These are phyloP conservation scores for Oikopleura vanhoeffeni DNA, from an alignment of 23 tunicate species.

Conservation along the genomic window DNA sequence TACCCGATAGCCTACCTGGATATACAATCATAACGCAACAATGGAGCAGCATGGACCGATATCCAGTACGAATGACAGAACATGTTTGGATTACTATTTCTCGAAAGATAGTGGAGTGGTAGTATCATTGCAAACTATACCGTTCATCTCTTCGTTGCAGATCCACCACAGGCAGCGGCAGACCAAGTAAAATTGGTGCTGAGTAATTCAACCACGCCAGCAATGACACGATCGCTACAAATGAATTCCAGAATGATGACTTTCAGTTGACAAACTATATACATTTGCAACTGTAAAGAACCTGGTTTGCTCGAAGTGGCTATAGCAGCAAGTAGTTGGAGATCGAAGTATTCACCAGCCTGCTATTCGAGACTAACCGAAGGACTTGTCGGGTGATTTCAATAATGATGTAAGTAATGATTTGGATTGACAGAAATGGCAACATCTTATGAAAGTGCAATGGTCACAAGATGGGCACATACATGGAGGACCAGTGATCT, in stretches of 20 bases:
- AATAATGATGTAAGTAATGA: slow-evolving; percentile 2
- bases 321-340: not conserved
- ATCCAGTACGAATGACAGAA: not conserved
- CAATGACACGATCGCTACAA: not conserved
- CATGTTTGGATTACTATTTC: not conserved
- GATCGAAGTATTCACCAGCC: not conserved
- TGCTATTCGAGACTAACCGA: not conserved
- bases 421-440: slow-evolving; percentile 2
- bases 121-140: not conserved
- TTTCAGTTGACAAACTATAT: not conserved
- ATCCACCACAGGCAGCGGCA: not conserved
- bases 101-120: not conserved
- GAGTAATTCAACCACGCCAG: not conserved
- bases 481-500: slow-evolving; percentile 4
- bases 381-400: slow-evolving; percentile 24
- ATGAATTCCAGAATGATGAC: not conserved
- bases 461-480: slow-evolving; percentile 1
- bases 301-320: not conserved
- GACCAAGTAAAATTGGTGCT: not conserved
- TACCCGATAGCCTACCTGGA: no score
- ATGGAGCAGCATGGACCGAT: no score
- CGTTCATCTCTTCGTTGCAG: not conserved
- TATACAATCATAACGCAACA: no score
- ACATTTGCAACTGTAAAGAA: not conserved
- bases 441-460: not conserved